Percentiles rank a stretch among this genome's conserved stretches.
Conservation (phyloP, 2,113 vertebrate species). For the Cyprinodon variegatus region DNA sequence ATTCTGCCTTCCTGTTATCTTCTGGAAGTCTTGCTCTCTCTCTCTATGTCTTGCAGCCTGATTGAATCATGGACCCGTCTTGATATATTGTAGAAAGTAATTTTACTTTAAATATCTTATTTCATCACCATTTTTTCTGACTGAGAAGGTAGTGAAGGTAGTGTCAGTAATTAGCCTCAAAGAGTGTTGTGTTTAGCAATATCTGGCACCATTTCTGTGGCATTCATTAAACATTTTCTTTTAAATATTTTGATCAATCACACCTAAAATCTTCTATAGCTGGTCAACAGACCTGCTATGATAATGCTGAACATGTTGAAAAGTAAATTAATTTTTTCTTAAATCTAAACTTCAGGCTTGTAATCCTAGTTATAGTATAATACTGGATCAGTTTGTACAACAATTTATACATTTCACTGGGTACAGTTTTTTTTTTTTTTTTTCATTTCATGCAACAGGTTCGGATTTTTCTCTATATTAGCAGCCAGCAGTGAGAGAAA, state of each 20-base stretch:
- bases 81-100: too few species aligned
- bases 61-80: background rate
- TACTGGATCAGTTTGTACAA: background rate
- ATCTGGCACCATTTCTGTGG: background rate
- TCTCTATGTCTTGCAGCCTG: background rate
- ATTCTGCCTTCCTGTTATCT: background rate
- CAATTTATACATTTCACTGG: background rate
- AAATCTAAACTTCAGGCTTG: background rate
- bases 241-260: too few species aligned
- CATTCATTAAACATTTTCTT: too few species aligned
- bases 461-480: slow-evolving; percentile 38
- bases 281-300: background rate
- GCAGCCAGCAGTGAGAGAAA: slow-evolving; percentile 57
- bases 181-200: background rate
- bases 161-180: background rate
- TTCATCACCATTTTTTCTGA: background rate
- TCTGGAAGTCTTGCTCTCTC: background rate
- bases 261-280: too few species aligned
- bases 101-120: too few species aligned
- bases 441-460: background rate
- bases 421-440: background rate
- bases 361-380: background rate
- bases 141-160: too few species aligned
- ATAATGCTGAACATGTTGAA: background rate
- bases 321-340: background rate